These are phyloP conservation scores for Drosophila pegasa DNA, from an alignment of 2,888 invertebrate genomes.

Conservation along the genomic window DNA sequence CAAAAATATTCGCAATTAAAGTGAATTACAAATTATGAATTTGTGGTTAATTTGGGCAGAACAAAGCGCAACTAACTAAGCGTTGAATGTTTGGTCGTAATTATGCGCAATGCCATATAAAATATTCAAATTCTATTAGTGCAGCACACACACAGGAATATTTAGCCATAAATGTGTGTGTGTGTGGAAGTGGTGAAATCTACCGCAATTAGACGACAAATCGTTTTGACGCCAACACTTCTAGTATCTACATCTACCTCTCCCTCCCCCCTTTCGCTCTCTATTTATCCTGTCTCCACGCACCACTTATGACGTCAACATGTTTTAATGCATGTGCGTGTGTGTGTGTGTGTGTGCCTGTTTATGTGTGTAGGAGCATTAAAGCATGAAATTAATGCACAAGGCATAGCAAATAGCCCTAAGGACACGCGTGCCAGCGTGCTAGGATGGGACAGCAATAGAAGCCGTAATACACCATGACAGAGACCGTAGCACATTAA, in stretches of 20 bases:
- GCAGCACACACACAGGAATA: slow-evolving; percentile 1
- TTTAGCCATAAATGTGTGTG: slow-evolving; percentile 6
- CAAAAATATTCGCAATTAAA: slow-evolving; percentile 18
- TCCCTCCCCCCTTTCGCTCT: slow-evolving; percentile 8
- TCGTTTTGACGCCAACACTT: slow-evolving; percentile 54
- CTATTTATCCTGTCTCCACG: slow-evolving; percentile 12
- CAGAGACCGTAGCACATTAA: slow-evolving; percentile 42
- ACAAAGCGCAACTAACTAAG: slow-evolving; percentile 27
- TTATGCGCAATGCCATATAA: slow-evolving; percentile 46
- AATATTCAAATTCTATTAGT: slow-evolving; percentile 61
- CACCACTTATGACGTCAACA: slow-evolving; percentile 27
- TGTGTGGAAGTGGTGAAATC: slow-evolving; percentile 43
- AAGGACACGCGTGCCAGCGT: slow-evolving; percentile 52
- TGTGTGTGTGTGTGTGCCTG: slow-evolving; percentile 18
- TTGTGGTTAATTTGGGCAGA: slow-evolving; percentile 16
- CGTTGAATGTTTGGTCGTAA: slow-evolving; percentile 33
- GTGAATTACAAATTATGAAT: slow-evolving; percentile 33
- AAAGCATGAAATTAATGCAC: slow-evolving; percentile 70
- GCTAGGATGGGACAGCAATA: slow-evolving; percentile 13
- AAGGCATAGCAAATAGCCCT: slow-evolving; percentile 58
- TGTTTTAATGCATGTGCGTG: slow-evolving; percentile 10
- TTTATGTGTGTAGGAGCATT: slow-evolving; percentile 52
- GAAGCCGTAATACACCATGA: slow-evolving; percentile 3
- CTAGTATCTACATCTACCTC: slow-evolving; percentile 12
- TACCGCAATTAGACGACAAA: slow-evolving; percentile 65